phyloP scores from a whole-genome alignment of 2,888 invertebrate species.

The Escarpia spicata region DNA sequence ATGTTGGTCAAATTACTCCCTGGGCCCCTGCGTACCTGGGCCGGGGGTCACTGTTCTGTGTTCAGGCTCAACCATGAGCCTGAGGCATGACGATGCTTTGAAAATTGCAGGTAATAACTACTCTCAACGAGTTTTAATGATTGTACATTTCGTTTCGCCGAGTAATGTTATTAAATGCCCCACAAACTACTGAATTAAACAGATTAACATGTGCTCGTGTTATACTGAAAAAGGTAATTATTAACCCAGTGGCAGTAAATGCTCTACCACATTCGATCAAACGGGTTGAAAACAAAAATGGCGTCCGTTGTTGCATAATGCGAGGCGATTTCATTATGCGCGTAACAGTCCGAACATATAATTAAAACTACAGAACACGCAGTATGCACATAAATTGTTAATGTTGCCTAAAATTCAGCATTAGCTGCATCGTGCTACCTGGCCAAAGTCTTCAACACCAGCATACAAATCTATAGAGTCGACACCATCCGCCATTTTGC shows the following conservation, averaged over 20 bases:
- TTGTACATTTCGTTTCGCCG: not conserved
- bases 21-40: too few species aligned
- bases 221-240: not conserved
- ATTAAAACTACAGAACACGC: not conserved
- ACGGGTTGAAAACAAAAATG: not conserved
- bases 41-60: too few species aligned
- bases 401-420: not conserved
- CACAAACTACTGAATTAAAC: not conserved
- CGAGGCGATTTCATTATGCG: not conserved
- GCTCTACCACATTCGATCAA: not conserved
- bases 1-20: too few species aligned
- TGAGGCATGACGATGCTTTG: too few species aligned
- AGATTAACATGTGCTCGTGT: not conserved
- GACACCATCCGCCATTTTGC: conserved; percentile 39
- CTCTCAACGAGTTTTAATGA: not conserved
- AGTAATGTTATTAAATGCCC: not conserved
- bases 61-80: too few species aligned
- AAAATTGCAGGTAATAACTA: not conserved
- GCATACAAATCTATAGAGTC: conserved; percentile 43
- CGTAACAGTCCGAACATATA: not conserved
- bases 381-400: not conserved
- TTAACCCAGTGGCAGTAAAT: not conserved
- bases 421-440: conserved; percentile 28
- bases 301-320: conserved; percentile 6
- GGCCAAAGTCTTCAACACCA: conserved; percentile 43